phyloP scores from a whole-genome alignment of 2,888 invertebrate species.

The Phengaris arion region DNA sequence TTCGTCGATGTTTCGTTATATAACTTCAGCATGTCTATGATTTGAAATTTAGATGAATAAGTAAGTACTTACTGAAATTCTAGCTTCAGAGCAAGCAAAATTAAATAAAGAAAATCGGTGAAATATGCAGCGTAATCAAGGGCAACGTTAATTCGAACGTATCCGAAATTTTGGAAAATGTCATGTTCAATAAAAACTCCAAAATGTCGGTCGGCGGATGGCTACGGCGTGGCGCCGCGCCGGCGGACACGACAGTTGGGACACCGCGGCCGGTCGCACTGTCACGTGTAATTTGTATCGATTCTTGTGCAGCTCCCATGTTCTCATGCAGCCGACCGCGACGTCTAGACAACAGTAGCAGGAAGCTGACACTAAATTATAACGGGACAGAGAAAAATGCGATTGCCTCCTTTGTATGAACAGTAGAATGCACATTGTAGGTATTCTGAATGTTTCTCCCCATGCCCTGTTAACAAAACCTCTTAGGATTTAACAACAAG shows the following conservation, averaged over 20 bases:
- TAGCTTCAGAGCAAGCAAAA: background rate
- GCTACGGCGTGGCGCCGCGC: background rate
- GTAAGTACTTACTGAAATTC: background rate
- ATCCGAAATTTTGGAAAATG: slow-evolving; percentile 5
- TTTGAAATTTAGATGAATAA: too few relatives aligned
- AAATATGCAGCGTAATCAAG: too few relatives aligned
- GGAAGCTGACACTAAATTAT: slow-evolving; percentile 34
- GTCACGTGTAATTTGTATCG: slow-evolving; percentile 44
- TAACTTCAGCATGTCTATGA: too few relatives aligned
- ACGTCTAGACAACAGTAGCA: slow-evolving; percentile 46
- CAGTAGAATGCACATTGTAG: background rate
- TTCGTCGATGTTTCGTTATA: too few relatives aligned
- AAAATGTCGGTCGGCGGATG: slow-evolving; percentile 1
- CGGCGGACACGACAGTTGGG: background rate
- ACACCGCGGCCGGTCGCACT: background rate
- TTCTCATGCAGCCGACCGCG: slow-evolving; percentile 69
- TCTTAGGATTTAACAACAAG: background rate
- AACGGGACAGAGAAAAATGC: slow-evolving; percentile 18
- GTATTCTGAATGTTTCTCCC: background rate
- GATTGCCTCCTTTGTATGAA: slow-evolving; percentile 1
- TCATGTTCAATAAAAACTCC: slow-evolving; percentile 5
- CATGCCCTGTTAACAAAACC: background rate
- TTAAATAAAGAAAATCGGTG: too few relatives aligned
- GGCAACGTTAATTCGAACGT: background rate
- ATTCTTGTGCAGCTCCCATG: slow-evolving; percentile 56